Base-by-base conservation (phyloP, 1,140 invertebrate genomes). In the Phthorimaea operculella region DNA sequence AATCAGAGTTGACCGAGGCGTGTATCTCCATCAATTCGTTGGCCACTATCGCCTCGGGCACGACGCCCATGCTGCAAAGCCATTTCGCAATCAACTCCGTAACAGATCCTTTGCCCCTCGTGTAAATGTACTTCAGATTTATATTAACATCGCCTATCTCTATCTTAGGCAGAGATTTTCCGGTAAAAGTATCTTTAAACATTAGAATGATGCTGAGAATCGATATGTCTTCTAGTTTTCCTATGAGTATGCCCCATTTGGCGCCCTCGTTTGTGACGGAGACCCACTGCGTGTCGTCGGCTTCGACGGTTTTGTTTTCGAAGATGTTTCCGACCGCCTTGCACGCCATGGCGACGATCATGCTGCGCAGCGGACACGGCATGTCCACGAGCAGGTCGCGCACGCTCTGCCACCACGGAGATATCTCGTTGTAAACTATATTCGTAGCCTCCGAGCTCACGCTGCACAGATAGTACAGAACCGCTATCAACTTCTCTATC, bases 151-250 rank as follows among this genome's bases (percentile, higher is more conserved):
- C 80, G 54, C 89, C 86, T 59, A 89, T 88, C 15, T 87, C 76
- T 17, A 94, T 63, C 66, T 88, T 84, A 34, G 91, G 87, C 62
- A 87, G 61, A 5, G 72, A 52, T 57, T 76, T 67, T 33, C 75
- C 76, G 33, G 63, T 64, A 51, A 83, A 72, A 57, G 73, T 67
- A 11, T 81, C 76, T 66, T 86, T 87, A 69, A 87, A 90, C 76
- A 89, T 87, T 33, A 93, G 74, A 52, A 91, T 86, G 39, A 91
- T 90, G 65, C 91, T 91, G 5, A 98, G 80, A 51, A 94, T 87
- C 5, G 94, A 89, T 36, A 97, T 89, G 80, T 97, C 95, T 76
- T 98, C 96, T 55, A 98, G 86, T 86, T 96, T 96, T 57, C 92
- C 93, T 16, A 95, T 92, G 8, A 97, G 80, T 28, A 96, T 76